These are phyloP conservation scores for Scolopax bukidnonensis DNA, from an alignment of 2,797 vertebrate species.

Conservation along the genomic window DNA sequence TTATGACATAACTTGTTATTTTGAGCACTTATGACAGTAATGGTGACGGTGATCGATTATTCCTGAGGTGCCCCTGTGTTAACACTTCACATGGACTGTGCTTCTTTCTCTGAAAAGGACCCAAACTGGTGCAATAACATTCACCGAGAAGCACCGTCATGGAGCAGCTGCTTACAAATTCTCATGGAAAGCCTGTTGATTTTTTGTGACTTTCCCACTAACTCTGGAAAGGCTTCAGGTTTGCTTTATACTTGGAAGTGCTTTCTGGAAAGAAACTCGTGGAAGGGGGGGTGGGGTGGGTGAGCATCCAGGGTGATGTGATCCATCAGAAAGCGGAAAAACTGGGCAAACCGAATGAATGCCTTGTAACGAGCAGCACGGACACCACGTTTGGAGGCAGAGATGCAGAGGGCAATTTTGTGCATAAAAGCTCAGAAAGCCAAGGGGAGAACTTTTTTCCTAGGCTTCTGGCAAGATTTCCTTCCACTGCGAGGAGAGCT, in stretches of 20 bases:
- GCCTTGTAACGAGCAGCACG: constrained; percentile 27
- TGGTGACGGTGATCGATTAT: neutral
- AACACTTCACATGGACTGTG: neutral
- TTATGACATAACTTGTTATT: neutral
- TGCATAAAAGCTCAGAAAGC: constrained; percentile 20
- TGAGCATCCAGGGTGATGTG: neutral
- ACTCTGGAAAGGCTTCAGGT: neutral
- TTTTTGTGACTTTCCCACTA: neutral
- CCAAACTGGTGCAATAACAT: neutral
- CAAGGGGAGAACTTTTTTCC: neutral
- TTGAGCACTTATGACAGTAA: neutral
- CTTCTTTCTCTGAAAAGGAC: constrained; percentile 22
- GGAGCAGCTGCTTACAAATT: constrained; percentile 6
- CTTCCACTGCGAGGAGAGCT: neutral
- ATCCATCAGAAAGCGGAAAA: constrained; percentile 43
- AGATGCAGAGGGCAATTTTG: neutral
- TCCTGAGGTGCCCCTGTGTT: neutral
- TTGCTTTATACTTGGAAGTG: neutral
- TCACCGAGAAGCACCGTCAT: neutral
- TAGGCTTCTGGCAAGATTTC: neutral
- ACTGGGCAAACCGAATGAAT: neutral
- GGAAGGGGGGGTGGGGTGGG: neutral
- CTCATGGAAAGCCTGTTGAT: neutral
- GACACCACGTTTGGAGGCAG: constrained; percentile 33
- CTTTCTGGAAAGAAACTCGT: neutral